Conservation (phyloP, 2,888 invertebrate genomes). For the Pristionchus fissidentatus region DNA sequence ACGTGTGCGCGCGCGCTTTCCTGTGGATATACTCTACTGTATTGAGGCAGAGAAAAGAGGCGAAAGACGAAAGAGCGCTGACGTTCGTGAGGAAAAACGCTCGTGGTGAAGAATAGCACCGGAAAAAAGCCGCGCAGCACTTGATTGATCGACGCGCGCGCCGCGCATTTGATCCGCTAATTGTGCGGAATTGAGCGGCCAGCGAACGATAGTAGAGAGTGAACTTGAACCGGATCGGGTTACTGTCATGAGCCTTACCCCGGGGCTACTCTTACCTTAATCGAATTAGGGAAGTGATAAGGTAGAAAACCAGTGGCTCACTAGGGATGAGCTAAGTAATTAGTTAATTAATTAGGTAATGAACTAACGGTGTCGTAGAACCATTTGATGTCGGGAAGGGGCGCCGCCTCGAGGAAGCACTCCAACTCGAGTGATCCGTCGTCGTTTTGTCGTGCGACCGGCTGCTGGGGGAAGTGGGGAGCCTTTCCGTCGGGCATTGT, state of each 20-base stretch:
- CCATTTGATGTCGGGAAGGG: constrained; percentile 76
- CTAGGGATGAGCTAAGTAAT: too few species aligned
- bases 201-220: too few species aligned
- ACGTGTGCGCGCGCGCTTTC: background rate
- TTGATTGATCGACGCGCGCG: constrained; percentile 21
- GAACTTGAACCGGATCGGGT: too few species aligned
- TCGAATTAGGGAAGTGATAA: too few species aligned
- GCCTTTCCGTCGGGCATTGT: constrained; percentile 75
- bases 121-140: too few species aligned
- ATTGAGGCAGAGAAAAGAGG: background rate
- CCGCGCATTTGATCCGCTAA: background rate
- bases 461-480: constrained; percentile 76
- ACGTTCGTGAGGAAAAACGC: constrained; percentile 6
- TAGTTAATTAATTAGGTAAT: too few species aligned
- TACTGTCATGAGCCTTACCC: too few species aligned
- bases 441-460: constrained; percentile 76
- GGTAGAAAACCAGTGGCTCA: too few species aligned
- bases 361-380: constrained; percentile 74
- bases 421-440: constrained; percentile 75
- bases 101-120: background rate
- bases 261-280: too few species aligned
- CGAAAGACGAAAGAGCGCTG: constrained; percentile 1
- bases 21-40: constrained; percentile 38
- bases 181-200: background rate
- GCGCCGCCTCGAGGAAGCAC: constrained; percentile 75